Conservation (phyloP, 1,140 invertebrate genomes). For the Euura lappo region DNA sequence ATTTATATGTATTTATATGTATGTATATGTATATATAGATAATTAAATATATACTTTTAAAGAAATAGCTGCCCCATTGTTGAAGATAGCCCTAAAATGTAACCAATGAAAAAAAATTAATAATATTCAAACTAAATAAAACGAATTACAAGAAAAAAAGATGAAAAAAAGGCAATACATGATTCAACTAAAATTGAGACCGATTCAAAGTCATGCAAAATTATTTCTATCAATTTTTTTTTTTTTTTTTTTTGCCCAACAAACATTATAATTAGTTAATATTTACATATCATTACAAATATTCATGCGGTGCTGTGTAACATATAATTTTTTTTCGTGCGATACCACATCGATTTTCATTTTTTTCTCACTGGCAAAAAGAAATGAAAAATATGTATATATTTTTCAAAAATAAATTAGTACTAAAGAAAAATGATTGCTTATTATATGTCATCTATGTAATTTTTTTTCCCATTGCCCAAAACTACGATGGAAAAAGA, state of each 20-base stretch:
- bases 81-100: conserved; percentile 60
- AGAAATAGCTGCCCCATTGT: conserved; percentile 63
- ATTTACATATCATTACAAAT: not conserved
- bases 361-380: too few species aligned
- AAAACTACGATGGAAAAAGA: not conserved
- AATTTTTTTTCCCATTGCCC: not conserved
- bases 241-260: not conserved
- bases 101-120: conserved; percentile 51
- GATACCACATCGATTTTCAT: not conserved
- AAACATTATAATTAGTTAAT: not conserved
- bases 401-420: too few species aligned
- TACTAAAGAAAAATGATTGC: too few species aligned
- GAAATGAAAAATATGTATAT: too few species aligned
- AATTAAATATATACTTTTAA: conserved; percentile 43
- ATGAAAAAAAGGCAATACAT: too few species aligned
- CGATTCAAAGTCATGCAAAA: conserved; percentile 4
- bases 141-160: not conserved
- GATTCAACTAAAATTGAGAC: too few species aligned
- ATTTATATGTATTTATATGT: too few species aligned
- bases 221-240: not conserved
- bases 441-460: not conserved
- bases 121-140: conserved; percentile 14
- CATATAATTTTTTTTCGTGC: conserved; percentile 3
- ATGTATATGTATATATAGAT: not conserved
- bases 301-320: not conserved